phyloP scores from a whole-genome alignment of 2,113 vertebrate genomes.

The Balaeniceps rex region DNA sequence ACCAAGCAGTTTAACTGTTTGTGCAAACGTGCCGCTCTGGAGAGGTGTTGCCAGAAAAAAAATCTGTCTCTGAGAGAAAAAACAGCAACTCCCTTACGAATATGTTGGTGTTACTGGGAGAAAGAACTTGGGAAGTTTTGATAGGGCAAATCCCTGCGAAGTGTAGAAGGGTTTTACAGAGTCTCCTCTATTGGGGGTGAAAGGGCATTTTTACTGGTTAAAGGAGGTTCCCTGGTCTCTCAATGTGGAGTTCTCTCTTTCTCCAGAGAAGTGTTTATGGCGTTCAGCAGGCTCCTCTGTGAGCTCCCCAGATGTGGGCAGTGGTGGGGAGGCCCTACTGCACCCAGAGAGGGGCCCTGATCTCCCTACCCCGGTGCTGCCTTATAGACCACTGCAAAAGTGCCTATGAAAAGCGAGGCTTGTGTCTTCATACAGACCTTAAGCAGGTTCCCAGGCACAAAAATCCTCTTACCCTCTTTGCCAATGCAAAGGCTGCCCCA shows the following conservation, averaged over 20 bases:
- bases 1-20: slow-evolving; percentile 47
- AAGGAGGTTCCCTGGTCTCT: not conserved
- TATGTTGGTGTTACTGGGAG: not conserved
- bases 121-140: not conserved
- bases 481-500: not conserved
- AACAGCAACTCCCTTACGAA: not conserved
- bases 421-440: not conserved
- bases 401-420: not conserved
- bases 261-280: not conserved
- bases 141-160: not conserved
- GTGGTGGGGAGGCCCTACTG: not conserved
- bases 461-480: not conserved
- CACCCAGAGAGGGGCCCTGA: not conserved
- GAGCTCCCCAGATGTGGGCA: not conserved
- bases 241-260: not conserved
- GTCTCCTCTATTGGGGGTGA: not conserved
- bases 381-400: not conserved
- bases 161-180: not conserved
- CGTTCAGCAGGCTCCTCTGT: not conserved
- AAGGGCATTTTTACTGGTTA: not conserved
- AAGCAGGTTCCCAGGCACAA: not conserved
- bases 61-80: not conserved
- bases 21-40: not conserved
- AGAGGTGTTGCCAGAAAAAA: not conserved
- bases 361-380: not conserved